Conservation (phyloP, 2,113 vertebrate species). For the Apistogramma diplotaenia region DNA sequence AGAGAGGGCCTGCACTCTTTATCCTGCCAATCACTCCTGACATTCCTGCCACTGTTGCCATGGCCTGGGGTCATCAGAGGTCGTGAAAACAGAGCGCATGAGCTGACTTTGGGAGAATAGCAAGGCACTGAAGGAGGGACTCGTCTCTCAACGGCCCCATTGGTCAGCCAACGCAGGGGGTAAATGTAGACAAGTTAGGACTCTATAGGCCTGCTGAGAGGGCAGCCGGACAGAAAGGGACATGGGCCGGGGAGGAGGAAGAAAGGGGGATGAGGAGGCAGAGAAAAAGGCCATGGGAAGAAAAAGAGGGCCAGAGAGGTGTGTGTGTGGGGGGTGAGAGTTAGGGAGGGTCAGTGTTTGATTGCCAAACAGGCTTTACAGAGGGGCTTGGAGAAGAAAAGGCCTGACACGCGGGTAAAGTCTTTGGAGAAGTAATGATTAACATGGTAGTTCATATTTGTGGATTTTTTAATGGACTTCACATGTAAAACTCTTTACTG, state of each 20-base stretch:
- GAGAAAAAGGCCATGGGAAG: slow-evolving; percentile 53
- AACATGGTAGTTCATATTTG: slow-evolving; percentile 43
- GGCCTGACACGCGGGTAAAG: not conserved
- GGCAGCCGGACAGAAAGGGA: slow-evolving; percentile 69
- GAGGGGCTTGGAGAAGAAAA: slow-evolving; percentile 37
- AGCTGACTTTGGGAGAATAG: slow-evolving; percentile 96
- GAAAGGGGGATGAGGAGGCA: slow-evolving; percentile 21
- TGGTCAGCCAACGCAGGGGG: slow-evolving; percentile 90
- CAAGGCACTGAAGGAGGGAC: slow-evolving; percentile 84
- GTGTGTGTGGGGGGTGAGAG: slow-evolving; percentile 33
- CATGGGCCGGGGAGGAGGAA: slow-evolving; percentile 7
- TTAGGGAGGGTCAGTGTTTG: slow-evolving; percentile 50
- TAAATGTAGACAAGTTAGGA: slow-evolving; percentile 98
- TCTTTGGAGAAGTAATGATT: slow-evolving; percentile 26
- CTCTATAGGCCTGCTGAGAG: slow-evolving; percentile 87
- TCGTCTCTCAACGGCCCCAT: slow-evolving; percentile 77
- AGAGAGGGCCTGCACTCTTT: slow-evolving; percentile 85
- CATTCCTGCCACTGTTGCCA: slow-evolving; percentile 99
- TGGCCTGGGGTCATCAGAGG: slow-evolving; percentile 95
- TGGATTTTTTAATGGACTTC: not conserved
- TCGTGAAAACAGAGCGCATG: slow-evolving; percentile 96
- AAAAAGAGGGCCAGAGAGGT: slow-evolving; percentile 46
- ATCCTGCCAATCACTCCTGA: slow-evolving; percentile 98
- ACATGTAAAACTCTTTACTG: not conserved
- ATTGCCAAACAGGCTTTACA: slow-evolving; percentile 57